A percentile compares a stretch with the other conserved stretches of the same genome.
Conservation (phyloP, 2,113 vertebrate genomes). For the Axis porcinus region DNA sequence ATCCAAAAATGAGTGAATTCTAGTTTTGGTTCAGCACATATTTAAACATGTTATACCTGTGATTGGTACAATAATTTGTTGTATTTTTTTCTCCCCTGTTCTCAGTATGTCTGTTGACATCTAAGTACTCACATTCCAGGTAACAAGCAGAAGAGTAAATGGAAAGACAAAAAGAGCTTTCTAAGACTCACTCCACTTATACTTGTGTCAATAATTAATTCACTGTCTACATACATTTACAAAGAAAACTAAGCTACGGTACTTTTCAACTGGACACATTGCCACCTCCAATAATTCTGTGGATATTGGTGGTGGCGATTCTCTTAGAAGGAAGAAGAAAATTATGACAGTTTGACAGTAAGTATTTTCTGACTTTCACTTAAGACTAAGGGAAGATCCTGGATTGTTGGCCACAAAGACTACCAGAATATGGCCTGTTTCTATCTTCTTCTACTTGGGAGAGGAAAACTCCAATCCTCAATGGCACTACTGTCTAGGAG, state of each 20-base stretch:
- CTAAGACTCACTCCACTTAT: background rate
- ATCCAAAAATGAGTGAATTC: background rate
- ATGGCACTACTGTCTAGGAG: fast-evolving
- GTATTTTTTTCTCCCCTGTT: background rate
- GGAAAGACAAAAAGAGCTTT: background rate
- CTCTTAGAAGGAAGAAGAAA: background rate
- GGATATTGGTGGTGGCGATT: fast-evolving
- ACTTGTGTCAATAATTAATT: background rate
- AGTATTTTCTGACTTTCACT: background rate
- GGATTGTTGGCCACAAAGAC: background rate
- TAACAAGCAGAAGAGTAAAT: background rate
- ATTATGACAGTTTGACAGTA: background rate
- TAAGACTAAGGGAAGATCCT: background rate
- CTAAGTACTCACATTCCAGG: background rate
- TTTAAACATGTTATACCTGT: background rate
- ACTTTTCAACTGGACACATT: background rate
- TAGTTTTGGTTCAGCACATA: background rate
- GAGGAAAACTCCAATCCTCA: background rate
- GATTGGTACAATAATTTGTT: background rate
- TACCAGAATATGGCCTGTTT: background rate
- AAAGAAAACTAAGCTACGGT: background rate
- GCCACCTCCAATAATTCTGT: background rate
- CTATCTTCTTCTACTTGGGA: background rate
- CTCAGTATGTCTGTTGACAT: background rate
- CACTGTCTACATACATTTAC: background rate